Evolutionary conservation across 1,140 invertebrate species (phyloP), one percentile per base, ranked within the genome.

Genomic region (Thaumatotibia leucotreta): DNA sequence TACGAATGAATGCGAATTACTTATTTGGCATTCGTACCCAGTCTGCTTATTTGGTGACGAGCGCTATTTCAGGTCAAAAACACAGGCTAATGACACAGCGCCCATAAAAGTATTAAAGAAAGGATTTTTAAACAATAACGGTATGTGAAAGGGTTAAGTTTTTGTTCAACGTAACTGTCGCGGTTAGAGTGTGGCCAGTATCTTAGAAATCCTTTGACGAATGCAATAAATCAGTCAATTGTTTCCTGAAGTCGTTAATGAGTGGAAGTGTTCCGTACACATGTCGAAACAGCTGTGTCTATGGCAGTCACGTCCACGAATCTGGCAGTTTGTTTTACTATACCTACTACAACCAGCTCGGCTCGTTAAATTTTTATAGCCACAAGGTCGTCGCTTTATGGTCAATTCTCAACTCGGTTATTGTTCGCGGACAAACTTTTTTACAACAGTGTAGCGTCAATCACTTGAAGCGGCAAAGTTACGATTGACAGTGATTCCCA

Each of bases 301-400:
- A 88, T 86, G 86, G 88, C 79, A 82, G 83, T 87, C 86, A 90
- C 85, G 87, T 89, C 70, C 77, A 80, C 70, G 70, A 87, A 85
- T 86, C 84, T 83, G 78, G 73, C 82, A 71, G 73, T 76, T 72
- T 80, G 85, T 83, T 82, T 80, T 66, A 72, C 68, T 77, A 78
- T 58, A 58, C 52, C 52, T 58, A 58, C 52, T 71, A 74, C 79
- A 72, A 76, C 84, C 83, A 80, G 81, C 77, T 82, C 78, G 73
- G 82, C 85, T 90, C 86, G 90, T 91, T 92, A 92, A 92, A 92
- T 88, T 92, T 91, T 92, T 92, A 92, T 91, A 83, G 83, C 89
- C 83, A 68, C 91, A 92, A 92, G 91, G 91, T 91, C 91, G 89
- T 73, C 84, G 81, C 76, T 92, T 91, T 91, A 91, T 91, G 91